Conservation (phyloP, 2,113 vertebrate species). For the Pteronura brasiliensis region DNA sequence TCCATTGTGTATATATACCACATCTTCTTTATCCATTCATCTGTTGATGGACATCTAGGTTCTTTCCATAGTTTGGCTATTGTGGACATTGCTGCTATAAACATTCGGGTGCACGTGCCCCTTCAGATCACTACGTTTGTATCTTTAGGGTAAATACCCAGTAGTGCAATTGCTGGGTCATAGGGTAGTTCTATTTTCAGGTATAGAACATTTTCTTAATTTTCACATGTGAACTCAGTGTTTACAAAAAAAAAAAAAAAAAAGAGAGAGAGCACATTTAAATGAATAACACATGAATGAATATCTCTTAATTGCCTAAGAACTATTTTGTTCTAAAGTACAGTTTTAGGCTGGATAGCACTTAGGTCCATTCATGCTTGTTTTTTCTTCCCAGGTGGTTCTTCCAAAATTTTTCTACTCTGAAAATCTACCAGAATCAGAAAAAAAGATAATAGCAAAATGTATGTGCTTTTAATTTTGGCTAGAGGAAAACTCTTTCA, state of each 20-base stretch:
- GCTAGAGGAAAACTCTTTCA: background rate
- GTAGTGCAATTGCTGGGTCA: too few species aligned
- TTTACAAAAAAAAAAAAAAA: background rate
- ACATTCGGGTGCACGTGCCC: too few species aligned
- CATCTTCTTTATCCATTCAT: too few species aligned
- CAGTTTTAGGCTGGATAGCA: background rate
- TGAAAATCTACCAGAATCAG: background rate
- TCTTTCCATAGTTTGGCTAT: too few species aligned
- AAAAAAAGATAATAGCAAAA: background rate
- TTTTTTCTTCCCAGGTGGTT: background rate
- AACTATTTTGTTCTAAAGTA: background rate
- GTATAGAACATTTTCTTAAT: background rate
- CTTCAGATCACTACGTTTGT: too few species aligned
- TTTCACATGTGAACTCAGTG: background rate
- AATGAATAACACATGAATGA: background rate
- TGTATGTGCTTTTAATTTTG: background rate
- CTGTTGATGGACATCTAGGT: too few species aligned
- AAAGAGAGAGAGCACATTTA: background rate
- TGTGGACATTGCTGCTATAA: too few species aligned
- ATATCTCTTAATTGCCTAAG: background rate
- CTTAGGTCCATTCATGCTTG: background rate
- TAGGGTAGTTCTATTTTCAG: too few species aligned
- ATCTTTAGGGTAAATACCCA: too few species aligned
- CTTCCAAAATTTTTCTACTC: background rate
- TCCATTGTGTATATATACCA: too few species aligned